Base-by-base conservation (phyloP, 1,140 invertebrate species). In the Ctenoplectra terminalis region DNA sequence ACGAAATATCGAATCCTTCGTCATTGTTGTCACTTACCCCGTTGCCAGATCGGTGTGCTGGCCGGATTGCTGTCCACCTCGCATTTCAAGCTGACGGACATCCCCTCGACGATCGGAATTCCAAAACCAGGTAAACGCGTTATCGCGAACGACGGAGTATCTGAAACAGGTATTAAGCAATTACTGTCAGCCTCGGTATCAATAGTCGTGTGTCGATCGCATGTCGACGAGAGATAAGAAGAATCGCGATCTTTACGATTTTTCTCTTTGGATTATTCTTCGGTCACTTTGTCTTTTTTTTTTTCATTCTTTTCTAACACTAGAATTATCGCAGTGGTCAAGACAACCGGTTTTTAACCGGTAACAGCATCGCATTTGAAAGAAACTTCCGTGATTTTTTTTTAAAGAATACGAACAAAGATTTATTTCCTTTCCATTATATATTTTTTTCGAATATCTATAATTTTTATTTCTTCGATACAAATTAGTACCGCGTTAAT, bases 51-150 rank as follows among this genome's bases (percentile, higher is more conserved):
- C 34, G 97, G 97, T n/a, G 95, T 94, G n/a, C 97, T 97, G 48
- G 96, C 95, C 48, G 98, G 98, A 94, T 98, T 98, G 86, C 97
- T 97, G 93, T 98, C 97, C 77, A 98, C 97, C 90, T 98, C 97
- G 92, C 98, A 98, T 93, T 97, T 97, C 72, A 98, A 93, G 56
- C 97, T 97, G 83, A 98, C 97, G 46, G 97, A 95, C 92, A 97
- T 97, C 56, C 97, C 97, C 92, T 98, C 97, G 56, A 96, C 93
- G 82, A 98, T 95, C 17, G 97, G 96, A 92, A 97, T 97, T 31
- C 98, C 98, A 94, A 98, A 98, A 50, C 97, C 97, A 64, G 98
- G 98, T 93, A 97, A 96, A 82, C 98, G 96, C 60, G 97, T 98
- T 91, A 98, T 98, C 85, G 97, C 96, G 92, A 98, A 98, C 67